Conservation (phyloP, 2,888 invertebrate species). For the Drosophila demipolita region DNA sequence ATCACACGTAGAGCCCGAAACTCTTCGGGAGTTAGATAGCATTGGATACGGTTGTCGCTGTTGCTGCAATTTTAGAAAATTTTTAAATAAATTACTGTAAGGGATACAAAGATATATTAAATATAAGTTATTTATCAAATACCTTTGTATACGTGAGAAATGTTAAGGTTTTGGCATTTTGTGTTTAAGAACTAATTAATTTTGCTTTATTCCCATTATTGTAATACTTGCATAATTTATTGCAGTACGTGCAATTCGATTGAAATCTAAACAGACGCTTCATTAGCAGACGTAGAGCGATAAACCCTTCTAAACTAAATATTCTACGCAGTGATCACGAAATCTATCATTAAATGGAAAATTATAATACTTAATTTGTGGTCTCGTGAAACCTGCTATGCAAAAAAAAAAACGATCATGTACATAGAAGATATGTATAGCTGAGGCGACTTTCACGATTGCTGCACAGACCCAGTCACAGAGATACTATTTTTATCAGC, state of each 20-base stretch:
- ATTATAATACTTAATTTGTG: slow-evolving; percentile 45
- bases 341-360: slow-evolving; percentile 7
- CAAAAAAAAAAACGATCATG: slow-evolving; percentile 15
- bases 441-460: slow-evolving; percentile 46
- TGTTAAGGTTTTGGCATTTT: background rate
- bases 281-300: background rate
- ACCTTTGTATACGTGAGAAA: background rate
- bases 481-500: slow-evolving; percentile 13
- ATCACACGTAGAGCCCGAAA: slow-evolving; percentile 59
- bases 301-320: slow-evolving; percentile 6
- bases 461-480: slow-evolving; percentile 28
- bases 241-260: background rate
- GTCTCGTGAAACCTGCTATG: slow-evolving; percentile 50
- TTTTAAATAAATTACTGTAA: slow-evolving; percentile 6
- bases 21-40: slow-evolving; percentile 60
- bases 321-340: background rate
- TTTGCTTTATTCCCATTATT: background rate
- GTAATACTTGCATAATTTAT: background rate
- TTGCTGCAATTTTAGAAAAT: slow-evolving; percentile 49
- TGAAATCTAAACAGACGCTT: slow-evolving; percentile 11
- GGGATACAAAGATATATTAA: background rate
- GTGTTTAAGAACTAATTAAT: background rate
- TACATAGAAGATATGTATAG: too few relatives aligned
- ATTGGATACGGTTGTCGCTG: slow-evolving; percentile 36
- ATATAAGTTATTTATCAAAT: background rate